Evolutionary conservation across 2,113 vertebrate genomes (phyloP).

Genomic region (Mugil cephalus): DNA sequence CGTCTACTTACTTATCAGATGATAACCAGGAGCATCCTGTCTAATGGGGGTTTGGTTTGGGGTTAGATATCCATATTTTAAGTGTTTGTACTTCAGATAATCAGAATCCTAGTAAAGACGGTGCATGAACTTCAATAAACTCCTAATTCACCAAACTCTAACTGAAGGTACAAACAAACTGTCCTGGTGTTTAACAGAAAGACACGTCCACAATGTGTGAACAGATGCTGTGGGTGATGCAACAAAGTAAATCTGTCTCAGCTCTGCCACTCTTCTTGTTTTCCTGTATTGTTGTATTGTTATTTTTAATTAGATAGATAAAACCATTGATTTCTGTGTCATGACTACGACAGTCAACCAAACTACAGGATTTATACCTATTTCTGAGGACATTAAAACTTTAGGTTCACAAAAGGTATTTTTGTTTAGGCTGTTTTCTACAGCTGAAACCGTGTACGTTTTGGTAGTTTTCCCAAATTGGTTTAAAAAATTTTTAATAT

Average conservation of each 20-base stretch:
- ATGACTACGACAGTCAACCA: background rate
- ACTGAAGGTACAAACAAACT: conserved; percentile 1
- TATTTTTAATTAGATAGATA: background rate
- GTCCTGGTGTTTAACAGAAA: conserved; percentile 8
- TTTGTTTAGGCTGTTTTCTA: no score
- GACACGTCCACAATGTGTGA: background rate
- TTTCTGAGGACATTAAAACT: background rate
- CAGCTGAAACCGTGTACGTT: no score
- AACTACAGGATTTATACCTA: conserved; percentile 10
- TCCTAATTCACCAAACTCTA: conserved; percentile 21
- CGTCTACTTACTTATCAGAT: background rate
- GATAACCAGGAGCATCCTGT: background rate
- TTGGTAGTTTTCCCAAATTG: no score
- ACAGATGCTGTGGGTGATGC: background rate
- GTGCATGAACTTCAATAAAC: conserved; percentile 15
- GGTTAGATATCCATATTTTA: conserved; percentile 14
- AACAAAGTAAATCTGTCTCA: no score
- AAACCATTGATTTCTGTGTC: background rate
- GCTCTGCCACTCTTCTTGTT: background rate
- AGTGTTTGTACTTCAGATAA: conserved; percentile 11
- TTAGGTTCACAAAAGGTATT: background rate
- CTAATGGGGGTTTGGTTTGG: background rate
- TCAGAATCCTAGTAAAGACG: background rate
- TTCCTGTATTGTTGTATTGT: no score
- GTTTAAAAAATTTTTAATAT: no score